Evolutionary conservation across 1,140 invertebrate species (phyloP).

Genomic region (Neodiprion lecontei): DNA sequence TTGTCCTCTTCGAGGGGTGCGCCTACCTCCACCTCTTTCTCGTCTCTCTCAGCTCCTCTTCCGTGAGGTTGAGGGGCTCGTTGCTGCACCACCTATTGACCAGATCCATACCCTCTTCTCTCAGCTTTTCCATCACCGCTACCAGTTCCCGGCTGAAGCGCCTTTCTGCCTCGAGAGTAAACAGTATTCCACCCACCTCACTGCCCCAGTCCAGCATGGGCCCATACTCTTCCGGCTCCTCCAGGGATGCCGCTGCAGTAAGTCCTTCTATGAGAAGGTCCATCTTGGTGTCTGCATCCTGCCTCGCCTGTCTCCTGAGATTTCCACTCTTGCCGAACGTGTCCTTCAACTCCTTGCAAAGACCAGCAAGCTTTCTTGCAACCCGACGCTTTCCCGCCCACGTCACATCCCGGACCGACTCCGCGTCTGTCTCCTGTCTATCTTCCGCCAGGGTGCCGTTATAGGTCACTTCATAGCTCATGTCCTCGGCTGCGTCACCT

Average conservation of each 20-base stretch:
- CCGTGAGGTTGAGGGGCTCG: neutral
- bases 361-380: too few relatives aligned
- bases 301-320: neutral
- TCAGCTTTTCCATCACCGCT: neutral
- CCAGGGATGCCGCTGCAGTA: too few relatives aligned
- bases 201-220: neutral
- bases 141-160: neutral
- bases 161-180: neutral
- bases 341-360: neutral
- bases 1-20: neutral
- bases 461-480: too few relatives aligned
- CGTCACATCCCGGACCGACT: too few relatives aligned
- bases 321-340: neutral
- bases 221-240: neutral
- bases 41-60: neutral
- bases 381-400: too few relatives aligned
- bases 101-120: neutral
- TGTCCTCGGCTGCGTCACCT: too few relatives aligned
- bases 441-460: too few relatives aligned
- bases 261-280: neutral
- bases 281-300: neutral
- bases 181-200: neutral
- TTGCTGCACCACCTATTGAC: neutral
- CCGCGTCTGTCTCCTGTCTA: too few relatives aligned
- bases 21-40: neutral